phyloP scores from a whole-genome alignment of 1,140 invertebrate genomes.

The Aphaenogaster rudis region DNA sequence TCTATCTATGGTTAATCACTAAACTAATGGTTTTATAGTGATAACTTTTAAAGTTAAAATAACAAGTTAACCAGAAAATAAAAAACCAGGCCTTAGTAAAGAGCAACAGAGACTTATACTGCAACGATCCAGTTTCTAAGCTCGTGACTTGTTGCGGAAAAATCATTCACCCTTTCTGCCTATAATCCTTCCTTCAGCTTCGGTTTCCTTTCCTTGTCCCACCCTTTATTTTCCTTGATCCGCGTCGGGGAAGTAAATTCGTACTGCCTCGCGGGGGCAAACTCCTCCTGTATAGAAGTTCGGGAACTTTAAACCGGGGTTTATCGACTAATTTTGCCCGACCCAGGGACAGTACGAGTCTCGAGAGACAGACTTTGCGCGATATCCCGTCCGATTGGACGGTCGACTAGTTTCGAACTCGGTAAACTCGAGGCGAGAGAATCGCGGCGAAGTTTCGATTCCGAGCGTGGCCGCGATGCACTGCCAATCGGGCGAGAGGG shows the following conservation, averaged over 20 bases:
- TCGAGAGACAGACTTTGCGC: constrained; percentile 72
- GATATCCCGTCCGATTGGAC: constrained; percentile 67
- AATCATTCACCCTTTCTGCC: not conserved
- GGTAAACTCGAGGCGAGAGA: constrained; percentile 71
- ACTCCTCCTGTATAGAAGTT: constrained; percentile 55
- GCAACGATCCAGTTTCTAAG: not conserved
- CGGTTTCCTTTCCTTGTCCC: not conserved
- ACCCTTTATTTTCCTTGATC: constrained; percentile 53
- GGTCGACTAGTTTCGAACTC: constrained; percentile 75
- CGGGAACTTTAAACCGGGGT: constrained; percentile 78
- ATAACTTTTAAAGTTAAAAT: too few species aligned
- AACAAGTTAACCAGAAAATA: too few species aligned
- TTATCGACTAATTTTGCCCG: constrained; percentile 82
- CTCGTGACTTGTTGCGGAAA: not conserved
- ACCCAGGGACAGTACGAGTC: constrained; percentile 71
- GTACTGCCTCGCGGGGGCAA: constrained; percentile 41
- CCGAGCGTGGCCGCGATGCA: constrained; percentile 18
- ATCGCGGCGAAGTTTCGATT: constrained; percentile 69
- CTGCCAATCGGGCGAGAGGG: not conserved
- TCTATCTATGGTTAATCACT: too few species aligned
- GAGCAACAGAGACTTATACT: not conserved
- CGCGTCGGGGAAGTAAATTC: constrained; percentile 45
- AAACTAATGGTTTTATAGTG: too few species aligned
- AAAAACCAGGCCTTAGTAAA: not conserved
- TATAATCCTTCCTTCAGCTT: not conserved